Percentiles rank a stretch among this genome's conserved stretches.
These are phyloP conservation scores for Anthoptus insignis DNA, from an alignment of 2,888 invertebrate species.

Conservation along the genomic window DNA sequence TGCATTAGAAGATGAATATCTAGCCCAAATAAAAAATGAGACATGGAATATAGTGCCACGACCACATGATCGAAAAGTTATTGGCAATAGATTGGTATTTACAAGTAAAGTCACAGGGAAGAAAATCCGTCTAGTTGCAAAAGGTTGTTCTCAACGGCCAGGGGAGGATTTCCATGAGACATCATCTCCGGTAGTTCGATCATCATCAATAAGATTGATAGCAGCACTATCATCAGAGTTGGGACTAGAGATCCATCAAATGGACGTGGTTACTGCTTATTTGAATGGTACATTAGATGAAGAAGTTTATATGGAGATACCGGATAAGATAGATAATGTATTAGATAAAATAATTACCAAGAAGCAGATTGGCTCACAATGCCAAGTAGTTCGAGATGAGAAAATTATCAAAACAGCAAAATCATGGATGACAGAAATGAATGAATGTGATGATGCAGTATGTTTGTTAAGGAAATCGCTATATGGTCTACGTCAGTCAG, in stretches of 20 bases:
- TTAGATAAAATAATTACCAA: neutral
- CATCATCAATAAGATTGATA: slow-evolving; percentile 41
- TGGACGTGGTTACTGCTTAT: slow-evolving; percentile 45
- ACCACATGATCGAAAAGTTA: slow-evolving; percentile 16
- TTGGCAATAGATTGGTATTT: slow-evolving; percentile 31
- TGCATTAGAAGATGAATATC: no score
- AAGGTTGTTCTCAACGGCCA: slow-evolving; percentile 20
- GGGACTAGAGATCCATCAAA: slow-evolving; percentile 38
- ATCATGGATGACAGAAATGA: slow-evolving; percentile 30
- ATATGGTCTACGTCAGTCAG: slow-evolving; percentile 32
- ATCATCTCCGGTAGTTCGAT: slow-evolving; percentile 34
- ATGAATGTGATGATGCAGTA: neutral
- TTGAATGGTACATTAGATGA: slow-evolving; percentile 43
- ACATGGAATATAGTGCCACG: slow-evolving; percentile 1
- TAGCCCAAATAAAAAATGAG: neutral
- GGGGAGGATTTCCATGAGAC: slow-evolving; percentile 39
- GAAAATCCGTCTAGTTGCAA: slow-evolving; percentile 29
- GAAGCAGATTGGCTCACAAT: neutral
- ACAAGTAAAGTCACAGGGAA: slow-evolving; percentile 24
- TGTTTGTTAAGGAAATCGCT: neutral
- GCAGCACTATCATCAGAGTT: slow-evolving; percentile 38
- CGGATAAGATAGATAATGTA: neutral
- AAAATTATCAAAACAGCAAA: no score
- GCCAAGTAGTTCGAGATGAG: neutral
- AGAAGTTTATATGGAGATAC: slow-evolving; percentile 38